phyloP scores from a whole-genome alignment of 35 echinoderm and acorn worm species.

The Eucidaris tribuloides region DNA sequence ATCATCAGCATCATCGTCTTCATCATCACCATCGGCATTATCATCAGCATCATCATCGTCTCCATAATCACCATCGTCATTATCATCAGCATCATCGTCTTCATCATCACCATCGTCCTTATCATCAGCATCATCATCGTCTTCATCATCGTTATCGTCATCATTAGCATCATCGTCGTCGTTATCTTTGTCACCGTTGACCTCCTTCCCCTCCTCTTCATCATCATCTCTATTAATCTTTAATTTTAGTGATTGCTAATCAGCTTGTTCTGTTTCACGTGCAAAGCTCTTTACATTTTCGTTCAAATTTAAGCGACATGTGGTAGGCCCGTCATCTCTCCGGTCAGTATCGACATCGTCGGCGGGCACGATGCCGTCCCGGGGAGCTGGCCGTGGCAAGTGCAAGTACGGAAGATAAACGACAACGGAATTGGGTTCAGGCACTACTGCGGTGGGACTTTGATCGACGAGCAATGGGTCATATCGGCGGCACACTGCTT shows the following conservation, averaged over 20 bases:
- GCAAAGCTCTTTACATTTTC: no score
- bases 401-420: slow-evolving; percentile 40
- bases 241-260: no score
- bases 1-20: neutral
- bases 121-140: no score
- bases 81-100: neutral
- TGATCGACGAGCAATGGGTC: slow-evolving; percentile 78
- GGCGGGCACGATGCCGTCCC: slow-evolving; percentile 61
- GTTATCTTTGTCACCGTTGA: no score
- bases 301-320: no score
- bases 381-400: slow-evolving; percentile 85
- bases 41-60: neutral
- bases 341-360: slow-evolving; percentile 53
- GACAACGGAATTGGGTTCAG: slow-evolving; percentile 43
- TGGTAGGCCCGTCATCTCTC: slow-evolving; percentile 42
- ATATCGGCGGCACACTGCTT: slow-evolving; percentile 82
- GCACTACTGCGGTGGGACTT: slow-evolving; percentile 76
- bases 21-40: neutral
- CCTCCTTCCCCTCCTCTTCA: no score
- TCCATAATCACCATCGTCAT: neutral
- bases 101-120: no score
- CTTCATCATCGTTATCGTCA: no score
- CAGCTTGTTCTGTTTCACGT: no score
- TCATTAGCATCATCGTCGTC: no score
- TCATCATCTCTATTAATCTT: no score